Conservation (phyloP, 2,888 invertebrate species). For the Leptopilina syphax region DNA sequence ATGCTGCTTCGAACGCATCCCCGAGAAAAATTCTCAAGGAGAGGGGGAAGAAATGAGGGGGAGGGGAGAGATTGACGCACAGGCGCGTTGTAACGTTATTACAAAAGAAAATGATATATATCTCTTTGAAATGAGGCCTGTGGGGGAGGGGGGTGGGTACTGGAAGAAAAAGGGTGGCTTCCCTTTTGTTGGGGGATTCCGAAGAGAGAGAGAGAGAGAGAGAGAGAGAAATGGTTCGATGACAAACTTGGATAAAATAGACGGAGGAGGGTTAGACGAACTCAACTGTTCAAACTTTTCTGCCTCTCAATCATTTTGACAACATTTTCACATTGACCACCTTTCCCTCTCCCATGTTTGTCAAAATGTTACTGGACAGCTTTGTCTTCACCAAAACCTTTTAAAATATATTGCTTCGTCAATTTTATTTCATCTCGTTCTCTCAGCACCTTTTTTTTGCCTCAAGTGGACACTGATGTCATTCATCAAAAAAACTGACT, state of each 20-base stretch:
- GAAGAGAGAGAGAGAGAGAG: background rate
- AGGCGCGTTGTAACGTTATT: constrained; percentile 38
- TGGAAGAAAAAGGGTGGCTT: constrained; percentile 16
- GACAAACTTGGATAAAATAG: constrained; percentile 18
- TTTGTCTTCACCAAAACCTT: constrained; percentile 9
- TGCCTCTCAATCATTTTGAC: constrained; percentile 37
- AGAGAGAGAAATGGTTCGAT: background rate
- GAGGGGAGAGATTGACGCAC: background rate
- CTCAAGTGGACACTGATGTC: background rate
- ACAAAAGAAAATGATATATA: constrained; percentile 35
- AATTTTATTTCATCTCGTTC: constrained; percentile 10
- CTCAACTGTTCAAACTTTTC: constrained; percentile 33
- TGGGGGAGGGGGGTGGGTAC: constrained; percentile 4
- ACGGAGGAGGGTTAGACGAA: background rate
- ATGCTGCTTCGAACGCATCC: constrained; percentile 50
- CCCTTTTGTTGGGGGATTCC: background rate
- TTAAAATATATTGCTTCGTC: constrained; percentile 38
- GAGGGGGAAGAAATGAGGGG: background rate
- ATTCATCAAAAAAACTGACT: constrained; percentile 8
- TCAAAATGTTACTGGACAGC: constrained; percentile 21
- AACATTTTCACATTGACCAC: constrained; percentile 17
- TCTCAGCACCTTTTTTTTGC: constrained; percentile 10
- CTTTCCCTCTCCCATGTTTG: background rate
- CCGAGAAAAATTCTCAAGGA: constrained; percentile 41
- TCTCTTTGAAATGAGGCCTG: constrained; percentile 16